Percentiles rank a stretch among this genome's conserved stretches.
Evolutionary conservation across 2,888 invertebrate genomes (phyloP).

Genomic region (Nomada lathburiana): DNA sequence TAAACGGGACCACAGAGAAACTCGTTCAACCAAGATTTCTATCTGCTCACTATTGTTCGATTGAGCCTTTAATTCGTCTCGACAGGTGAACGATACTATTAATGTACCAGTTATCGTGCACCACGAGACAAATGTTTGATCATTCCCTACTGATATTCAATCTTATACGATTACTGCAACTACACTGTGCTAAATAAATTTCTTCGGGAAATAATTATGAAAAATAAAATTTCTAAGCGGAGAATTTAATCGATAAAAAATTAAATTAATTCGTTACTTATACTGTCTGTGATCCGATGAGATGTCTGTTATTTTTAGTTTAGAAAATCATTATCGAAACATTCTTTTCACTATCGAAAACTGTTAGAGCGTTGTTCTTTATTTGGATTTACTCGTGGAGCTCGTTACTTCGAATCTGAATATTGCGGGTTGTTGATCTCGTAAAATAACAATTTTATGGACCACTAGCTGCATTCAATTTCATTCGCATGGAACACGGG

Average conservation of each 20-base stretch:
- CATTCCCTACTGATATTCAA: background rate
- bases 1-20: slow-evolving; percentile 43
- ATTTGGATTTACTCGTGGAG: no score
- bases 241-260: no score
- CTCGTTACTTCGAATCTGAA: background rate
- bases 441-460: slow-evolving; percentile 22
- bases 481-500: slow-evolving; percentile 7
- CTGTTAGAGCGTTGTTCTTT: no score
- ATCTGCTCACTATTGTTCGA: background rate
- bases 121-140: background rate
- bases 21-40: slow-evolving; percentile 5
- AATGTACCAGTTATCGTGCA: background rate
- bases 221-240: no score
- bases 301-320: no score
- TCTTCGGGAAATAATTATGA: background rate
- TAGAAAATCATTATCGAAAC: no score
- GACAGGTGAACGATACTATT: background rate
- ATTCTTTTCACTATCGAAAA: no score
- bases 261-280: no score
- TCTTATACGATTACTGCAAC: background rate
- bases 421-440: background rate
- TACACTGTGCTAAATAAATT: background rate
- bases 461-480: slow-evolving; percentile 5
- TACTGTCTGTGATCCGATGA: no score
- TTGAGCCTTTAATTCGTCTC: background rate